Evolutionary conservation across 2,113 vertebrate genomes (phyloP).

Genomic region (Urocynchramus pylzowi): DNA sequence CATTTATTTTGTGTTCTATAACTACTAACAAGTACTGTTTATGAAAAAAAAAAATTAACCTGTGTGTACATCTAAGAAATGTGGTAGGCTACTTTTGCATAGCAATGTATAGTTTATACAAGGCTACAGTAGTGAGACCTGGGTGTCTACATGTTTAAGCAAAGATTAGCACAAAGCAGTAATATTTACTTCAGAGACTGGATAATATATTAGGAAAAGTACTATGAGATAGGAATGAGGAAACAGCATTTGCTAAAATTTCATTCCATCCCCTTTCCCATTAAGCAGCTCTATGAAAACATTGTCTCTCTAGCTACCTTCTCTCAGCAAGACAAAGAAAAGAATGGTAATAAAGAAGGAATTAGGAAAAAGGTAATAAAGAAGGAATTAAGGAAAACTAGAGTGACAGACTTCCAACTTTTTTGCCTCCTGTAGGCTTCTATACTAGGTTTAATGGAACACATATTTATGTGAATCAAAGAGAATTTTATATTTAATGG

Average conservation of each 20-base stretch:
- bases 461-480: conserved; percentile 31
- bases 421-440: neutral
- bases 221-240: neutral
- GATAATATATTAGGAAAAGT: neutral
- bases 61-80: neutral
- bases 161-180: neutral
- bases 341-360: conserved; percentile 42
- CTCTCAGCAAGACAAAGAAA: neutral
- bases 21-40: neutral
- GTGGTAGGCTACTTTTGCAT: neutral
- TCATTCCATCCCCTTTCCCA: neutral
- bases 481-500: conserved; percentile 1
- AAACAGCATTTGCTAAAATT: neutral
- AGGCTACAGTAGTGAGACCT: neutral
- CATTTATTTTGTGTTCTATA: neutral
- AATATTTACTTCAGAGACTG: neutral
- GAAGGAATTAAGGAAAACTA: conserved; percentile 37
- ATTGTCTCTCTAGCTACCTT: neutral
- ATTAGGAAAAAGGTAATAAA: conserved; percentile 46
- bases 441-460: neutral
- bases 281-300: neutral
- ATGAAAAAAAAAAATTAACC: neutral
- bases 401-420: neutral
- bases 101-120: neutral
- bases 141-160: neutral